Evolutionary conservation across 2,113 vertebrate genomes (phyloP).

Genomic region (Numenius arquata): DNA sequence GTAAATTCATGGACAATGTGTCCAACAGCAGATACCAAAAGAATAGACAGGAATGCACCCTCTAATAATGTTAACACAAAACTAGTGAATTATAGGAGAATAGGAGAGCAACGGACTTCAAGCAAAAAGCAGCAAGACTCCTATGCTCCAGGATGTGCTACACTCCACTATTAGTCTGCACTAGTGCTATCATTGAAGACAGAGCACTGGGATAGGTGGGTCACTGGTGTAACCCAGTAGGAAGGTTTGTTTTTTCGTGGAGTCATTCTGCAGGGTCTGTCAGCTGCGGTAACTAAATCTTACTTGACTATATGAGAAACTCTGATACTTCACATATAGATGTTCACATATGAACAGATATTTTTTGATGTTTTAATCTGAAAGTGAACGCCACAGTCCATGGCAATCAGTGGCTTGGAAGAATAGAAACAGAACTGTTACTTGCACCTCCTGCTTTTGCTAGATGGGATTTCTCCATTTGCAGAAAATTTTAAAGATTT

Average conservation of each 20-base stretch:
- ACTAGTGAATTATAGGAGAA: neutral
- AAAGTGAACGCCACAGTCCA: neutral
- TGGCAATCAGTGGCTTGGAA: neutral
- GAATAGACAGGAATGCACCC: neutral
- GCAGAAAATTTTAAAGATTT: neutral
- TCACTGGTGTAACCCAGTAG: neutral
- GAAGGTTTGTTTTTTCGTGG: neutral
- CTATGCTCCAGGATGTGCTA: rapidly evolving
- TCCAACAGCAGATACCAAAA: neutral
- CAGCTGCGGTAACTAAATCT: neutral
- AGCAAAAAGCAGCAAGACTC: neutral
- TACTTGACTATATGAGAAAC: neutral
- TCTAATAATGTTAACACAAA: neutral
- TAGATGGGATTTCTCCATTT: neutral
- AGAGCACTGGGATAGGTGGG: neutral
- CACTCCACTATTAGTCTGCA: rapidly evolving
- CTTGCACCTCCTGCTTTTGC: rapidly evolving
- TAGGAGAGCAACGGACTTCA: neutral
- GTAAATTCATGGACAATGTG: neutral
- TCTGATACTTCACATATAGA: neutral
- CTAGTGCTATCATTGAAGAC: neutral
- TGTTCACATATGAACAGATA: neutral
- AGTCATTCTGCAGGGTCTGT: neutral
- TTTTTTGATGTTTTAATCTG: neutral
- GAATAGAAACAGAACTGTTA: neutral